A percentile compares a stretch with the other conserved stretches of the same genome.
These are phyloP conservation scores for Drosophila teissieri DNA, from an alignment of 1,140 invertebrate genomes.

Conservation along the genomic window DNA sequence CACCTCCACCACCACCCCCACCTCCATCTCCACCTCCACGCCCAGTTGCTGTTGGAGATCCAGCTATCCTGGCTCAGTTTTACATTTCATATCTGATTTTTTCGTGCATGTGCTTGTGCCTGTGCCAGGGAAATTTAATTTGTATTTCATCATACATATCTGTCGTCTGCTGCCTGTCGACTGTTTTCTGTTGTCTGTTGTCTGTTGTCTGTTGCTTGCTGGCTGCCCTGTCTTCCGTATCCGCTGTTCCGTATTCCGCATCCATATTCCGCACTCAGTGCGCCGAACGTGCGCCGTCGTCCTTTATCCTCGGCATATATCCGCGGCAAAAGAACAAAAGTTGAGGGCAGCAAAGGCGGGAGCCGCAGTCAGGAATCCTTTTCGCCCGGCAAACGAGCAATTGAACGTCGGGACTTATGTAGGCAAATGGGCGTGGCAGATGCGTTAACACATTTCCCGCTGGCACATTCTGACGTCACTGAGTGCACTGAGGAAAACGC, in stretches of 20 bases:
- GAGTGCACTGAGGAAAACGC: neutral
- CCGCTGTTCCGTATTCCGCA: conserved; percentile 3
- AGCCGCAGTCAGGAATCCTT: conserved; percentile 21
- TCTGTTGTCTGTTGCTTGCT: neutral
- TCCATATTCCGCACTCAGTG: neutral
- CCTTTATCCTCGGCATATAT: neutral
- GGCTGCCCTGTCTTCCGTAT: conserved; percentile 1
- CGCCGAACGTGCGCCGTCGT: neutral
- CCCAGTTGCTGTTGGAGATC: neutral
- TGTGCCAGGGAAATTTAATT: conserved; percentile 74
- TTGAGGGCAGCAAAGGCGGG: conserved; percentile 15
- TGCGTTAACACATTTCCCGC: conserved; percentile 42
- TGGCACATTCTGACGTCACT: neutral
- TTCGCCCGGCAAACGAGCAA: conserved; percentile 63
- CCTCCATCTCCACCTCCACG: neutral
- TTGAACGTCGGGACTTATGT: conserved; percentile 45
- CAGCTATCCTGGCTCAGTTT: conserved; percentile 47
- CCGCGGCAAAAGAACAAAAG: conserved; percentile 56
- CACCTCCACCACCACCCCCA: neutral
- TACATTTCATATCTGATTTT: conserved; percentile 82
- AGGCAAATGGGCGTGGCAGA: conserved; percentile 44
- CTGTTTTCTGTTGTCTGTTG: conserved; percentile 3
- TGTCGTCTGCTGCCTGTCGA: conserved; percentile 44
- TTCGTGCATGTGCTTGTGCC: conserved; percentile 45
- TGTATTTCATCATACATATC: conserved; percentile 78